Conservation (phyloP, 1,140 invertebrate species). For the Venturia canescens region DNA sequence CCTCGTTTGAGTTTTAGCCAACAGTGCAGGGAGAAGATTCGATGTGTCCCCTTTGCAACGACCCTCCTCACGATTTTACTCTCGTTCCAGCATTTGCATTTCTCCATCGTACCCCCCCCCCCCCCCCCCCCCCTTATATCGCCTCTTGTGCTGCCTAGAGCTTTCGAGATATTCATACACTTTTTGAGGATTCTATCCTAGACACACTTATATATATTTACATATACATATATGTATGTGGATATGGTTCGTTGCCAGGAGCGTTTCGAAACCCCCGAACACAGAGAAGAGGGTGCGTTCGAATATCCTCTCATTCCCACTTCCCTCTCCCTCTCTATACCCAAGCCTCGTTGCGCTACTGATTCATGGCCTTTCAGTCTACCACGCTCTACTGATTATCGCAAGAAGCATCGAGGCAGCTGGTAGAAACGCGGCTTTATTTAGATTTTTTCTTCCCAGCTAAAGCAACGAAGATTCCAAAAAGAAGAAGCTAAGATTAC, state of each 20-base stretch:
- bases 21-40: neutral
- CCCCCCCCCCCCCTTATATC: no score
- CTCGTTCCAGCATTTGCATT: constrained; percentile 13
- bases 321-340: neutral
- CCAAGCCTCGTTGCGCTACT: neutral
- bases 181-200: constrained; percentile 5
- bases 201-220: neutral
- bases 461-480: no score
- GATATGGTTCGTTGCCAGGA: neutral
- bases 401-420: constrained; percentile 2
- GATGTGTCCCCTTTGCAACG: neutral
- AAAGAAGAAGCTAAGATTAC: no score
- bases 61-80: neutral
- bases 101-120: constrained; percentile 8
- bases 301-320: constrained; percentile 10
- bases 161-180: constrained; percentile 24
- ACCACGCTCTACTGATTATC: constrained; percentile 7
- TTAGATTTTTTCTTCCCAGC: neutral
- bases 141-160: no score
- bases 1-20: neutral
- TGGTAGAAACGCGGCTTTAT: neutral
- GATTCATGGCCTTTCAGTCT: constrained; percentile 12
- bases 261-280: neutral
- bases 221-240: neutral
- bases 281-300: neutral